phyloP scores from a whole-genome alignment of 2,113 vertebrate species.

The Bombycilla garrulus region DNA sequence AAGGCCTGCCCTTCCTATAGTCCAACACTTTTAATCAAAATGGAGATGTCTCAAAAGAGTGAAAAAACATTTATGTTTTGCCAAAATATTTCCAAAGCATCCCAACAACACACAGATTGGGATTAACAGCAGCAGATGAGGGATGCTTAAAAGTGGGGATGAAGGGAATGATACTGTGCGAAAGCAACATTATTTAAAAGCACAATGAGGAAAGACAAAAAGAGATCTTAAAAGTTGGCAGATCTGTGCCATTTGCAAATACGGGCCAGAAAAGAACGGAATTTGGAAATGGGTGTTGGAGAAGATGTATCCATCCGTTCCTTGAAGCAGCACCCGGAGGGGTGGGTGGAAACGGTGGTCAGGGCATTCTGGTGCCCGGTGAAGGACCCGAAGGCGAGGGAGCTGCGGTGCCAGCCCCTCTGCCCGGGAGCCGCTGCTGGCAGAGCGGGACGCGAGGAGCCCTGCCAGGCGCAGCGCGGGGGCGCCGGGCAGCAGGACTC shows the following conservation, averaged over 20 bases:
- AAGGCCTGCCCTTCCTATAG: neutral
- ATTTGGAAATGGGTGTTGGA: neutral
- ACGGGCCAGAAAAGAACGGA: neutral
- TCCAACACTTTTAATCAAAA: neutral
- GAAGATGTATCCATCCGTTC: fast-evolving
- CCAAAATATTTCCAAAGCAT: neutral
- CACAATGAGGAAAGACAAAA: neutral
- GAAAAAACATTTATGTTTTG: neutral
- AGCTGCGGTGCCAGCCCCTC: fast-evolving
- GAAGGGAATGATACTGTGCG: neutral
- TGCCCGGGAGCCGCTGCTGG: neutral
- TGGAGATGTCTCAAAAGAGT: neutral
- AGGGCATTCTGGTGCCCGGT: neutral
- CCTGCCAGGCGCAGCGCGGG: neutral
- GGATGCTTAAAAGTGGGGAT: neutral
- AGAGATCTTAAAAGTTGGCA: neutral
- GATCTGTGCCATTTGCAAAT: neutral
- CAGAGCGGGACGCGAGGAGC: fast-evolving
- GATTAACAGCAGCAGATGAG: neutral
- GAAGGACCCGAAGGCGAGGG: neutral
- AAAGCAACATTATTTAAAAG: neutral
- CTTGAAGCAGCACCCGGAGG: neutral
- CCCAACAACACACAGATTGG: neutral
- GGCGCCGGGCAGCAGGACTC: neutral
- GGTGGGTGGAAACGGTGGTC: neutral